Evolutionary conservation across 2,113 vertebrate genomes (phyloP), one percentile per base, ranked within the genome.

Genomic region (Tyrannus savana): DNA sequence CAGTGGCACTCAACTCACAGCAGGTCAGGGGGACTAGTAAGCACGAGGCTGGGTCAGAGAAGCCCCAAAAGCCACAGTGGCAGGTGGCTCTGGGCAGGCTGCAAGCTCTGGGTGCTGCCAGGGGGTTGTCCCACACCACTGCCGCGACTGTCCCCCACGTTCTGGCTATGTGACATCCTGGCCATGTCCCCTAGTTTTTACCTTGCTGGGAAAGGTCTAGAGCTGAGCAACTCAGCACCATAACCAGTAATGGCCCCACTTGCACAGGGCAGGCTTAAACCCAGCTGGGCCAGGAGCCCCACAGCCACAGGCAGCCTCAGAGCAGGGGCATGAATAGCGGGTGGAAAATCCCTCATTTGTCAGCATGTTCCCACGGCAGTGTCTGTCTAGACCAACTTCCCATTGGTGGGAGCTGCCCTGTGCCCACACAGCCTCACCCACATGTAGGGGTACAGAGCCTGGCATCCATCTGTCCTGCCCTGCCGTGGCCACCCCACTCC

Each of bases 261-360:
- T 2, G 8, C 10, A 8, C 27, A 23, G 16, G 19, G 13, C 24
- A 41, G 53, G 30, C 19, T 66, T 25, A 50, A 28, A 60, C 12
- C 3, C 77, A 28, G 9, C 55, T 3, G 15, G 16, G 47, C 35
- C n/a, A 9, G 8, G 37, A 81, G n/a, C 25, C 27, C 44, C 17
- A 52, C 44, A 73, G 83, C 35, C 1, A 0, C 44, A 22, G 23
- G n/a, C 58, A 71, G 62, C 62, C 25, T 33, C 0, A 1, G 41
- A 10, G n/a, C 0, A 1, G 24, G 30, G 30, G 59, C 19, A 31
- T 0, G 8, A 50, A 33, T 0, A 31, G 21, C 7, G 14, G 72
- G n/a, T 80, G 91, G 93, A 69, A 92, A 95, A 68, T 60, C 53
- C 79, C 76, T 62, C 13, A 0, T 52, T 64, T 86, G 63, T 64